Evolutionary conservation across 2,797 vertebrate species (phyloP), one percentile per base, ranked within the genome.

Genomic region (Buphagus erythrorhynchus): DNA sequence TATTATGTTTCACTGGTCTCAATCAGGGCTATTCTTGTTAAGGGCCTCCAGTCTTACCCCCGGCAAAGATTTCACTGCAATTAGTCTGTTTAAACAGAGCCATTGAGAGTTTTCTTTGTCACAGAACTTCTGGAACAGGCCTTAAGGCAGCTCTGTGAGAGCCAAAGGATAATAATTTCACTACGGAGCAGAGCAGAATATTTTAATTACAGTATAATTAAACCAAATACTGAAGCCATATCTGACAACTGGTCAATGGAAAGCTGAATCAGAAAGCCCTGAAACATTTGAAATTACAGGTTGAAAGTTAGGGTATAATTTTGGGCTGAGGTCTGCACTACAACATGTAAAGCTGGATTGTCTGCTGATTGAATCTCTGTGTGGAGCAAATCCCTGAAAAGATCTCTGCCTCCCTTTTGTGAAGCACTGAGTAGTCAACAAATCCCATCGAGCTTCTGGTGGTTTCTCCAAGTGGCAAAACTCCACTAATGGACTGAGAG

Each of bases 11-110:
- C 67, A 52, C 51, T 42, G 19, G 21, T 40, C 66, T 84, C 82
- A 93, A 8, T 91, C 91, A 93, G 63, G 61, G 66, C 48, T 95
- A 25, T 90, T 93, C 69, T 91, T 0, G n/a, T 94, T 61, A 59
- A 81, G 20, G 38, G 58, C 93, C 87, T 96, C 87, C 65, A 93
- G 91, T 63, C 85, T 89, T 63, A 91, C 82, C 87, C 73, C 66
- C 0, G 40, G 93, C 95, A 96, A 96, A 94, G 81, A 87, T 93
- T 93, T 93, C 81, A 40, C 33, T 79, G 62, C 93, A 94, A 86
- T 95, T 94, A 93, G 84, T 88, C 79, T 96, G 43, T 94, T 94
- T 95, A 94, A 93, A 93, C 73, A 88, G 74, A 95, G 48, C 29
- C 76, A 91, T 5, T 84, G 82, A 90, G 91, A 91, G 87, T 84